Conservation (phyloP, 2,888 invertebrate species). For the Diarsia mendica region DNA sequence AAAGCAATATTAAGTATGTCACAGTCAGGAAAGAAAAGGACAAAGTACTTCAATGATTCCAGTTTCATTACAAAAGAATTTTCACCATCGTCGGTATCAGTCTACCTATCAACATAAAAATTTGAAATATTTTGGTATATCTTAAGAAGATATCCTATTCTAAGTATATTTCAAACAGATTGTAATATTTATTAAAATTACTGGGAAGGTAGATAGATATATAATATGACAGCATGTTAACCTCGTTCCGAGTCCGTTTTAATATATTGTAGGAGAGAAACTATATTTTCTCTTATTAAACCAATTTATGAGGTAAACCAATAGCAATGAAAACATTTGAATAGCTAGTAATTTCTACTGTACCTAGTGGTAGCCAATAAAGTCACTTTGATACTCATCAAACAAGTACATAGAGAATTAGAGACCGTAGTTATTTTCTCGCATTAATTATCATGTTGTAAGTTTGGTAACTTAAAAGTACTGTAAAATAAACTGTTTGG, state of each 20-base stretch:
- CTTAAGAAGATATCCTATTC: neutral
- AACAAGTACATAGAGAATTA: neutral
- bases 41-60: neutral
- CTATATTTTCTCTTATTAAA: neutral
- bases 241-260: conserved; percentile 1
- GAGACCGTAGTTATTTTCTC: neutral
- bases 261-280: conserved; percentile 6
- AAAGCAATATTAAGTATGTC: neutral
- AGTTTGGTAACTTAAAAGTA: no score
- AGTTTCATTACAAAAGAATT: no score
- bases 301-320: neutral
- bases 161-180: neutral
- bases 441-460: neutral
- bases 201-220: neutral
- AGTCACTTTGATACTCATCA: neutral
- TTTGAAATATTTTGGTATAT: conserved; percentile 16
- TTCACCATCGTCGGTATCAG: neutral
- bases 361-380: neutral
- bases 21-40: neutral
- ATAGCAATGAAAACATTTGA: conserved; percentile 17
- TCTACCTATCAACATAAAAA: neutral
- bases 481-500: neutral
- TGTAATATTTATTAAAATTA: neutral
- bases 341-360: neutral
- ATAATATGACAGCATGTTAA: conserved; percentile 8